Evolutionary conservation across 2,113 vertebrate genomes (phyloP), one percentile per base, ranked within the genome.

Genomic region (Thamnaconus septentrionalis): DNA sequence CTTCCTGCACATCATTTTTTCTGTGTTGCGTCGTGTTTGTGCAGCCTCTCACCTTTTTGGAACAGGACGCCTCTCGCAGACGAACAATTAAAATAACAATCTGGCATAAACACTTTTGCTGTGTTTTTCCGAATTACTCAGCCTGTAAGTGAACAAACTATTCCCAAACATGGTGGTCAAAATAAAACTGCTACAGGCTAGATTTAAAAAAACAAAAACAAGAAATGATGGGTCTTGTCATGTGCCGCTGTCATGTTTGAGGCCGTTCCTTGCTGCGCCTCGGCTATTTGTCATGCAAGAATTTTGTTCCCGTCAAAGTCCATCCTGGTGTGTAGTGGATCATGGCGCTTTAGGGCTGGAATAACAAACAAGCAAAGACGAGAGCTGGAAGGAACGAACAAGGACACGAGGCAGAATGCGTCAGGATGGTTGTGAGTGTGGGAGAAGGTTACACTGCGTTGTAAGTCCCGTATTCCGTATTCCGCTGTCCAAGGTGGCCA

Each of bases 231-330:
- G 64, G 8, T 73, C 54, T 74, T 74, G 61, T 73, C 68, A 53
- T 59, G 57, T 8, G 8, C 53, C 31, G 10, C 48, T 76, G 80
- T 76, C 66, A 75, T 73, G 75, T 79, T 76, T 60, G 53, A 74
- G 66, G 58, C 72, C 53, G 57, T n/a, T 53, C 67, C 48, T 48
- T 41, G 39, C 76, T 62, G 66, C 53, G 66, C 66, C 46, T 71
- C 11, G 41, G 63, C 62, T 52, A 71, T 87, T 87, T 31, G 2
- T 31, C 76, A 65, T 73, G 72, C 70, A 78, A 55, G 70, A 62
- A 55, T 58, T 78, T 81, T 84, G 64, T 76, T 81, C 50, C 61
- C 80, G 76, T 86, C 76, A 77, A 52, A 71, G 45, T 81, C 61
- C 52, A 61, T 75, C 51, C 56, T 43, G 0, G 59, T 64, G 69